Percentiles rank a stretch among this genome's conserved stretches.
These are phyloP conservation scores for Campoletis raptor DNA, from an alignment of 2,888 invertebrate genomes.

Conservation along the genomic window DNA sequence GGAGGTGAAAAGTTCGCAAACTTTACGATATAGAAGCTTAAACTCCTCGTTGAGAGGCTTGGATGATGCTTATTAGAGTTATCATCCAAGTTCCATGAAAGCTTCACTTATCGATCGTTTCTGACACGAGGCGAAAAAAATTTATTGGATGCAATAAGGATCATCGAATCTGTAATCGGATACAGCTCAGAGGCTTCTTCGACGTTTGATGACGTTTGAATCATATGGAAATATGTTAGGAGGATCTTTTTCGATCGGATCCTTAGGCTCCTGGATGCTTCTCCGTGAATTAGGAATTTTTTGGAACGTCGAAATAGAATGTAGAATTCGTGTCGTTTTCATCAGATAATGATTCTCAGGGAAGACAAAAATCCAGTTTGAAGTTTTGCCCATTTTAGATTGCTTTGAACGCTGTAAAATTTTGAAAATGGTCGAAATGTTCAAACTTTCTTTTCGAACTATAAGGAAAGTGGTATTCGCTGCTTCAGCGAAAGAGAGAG, in stretches of 20 bases:
- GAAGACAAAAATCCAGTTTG: neutral
- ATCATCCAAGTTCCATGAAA: conserved; percentile 8
- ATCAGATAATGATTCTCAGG: neutral
- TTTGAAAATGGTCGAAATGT: neutral
- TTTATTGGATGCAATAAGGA: conserved; percentile 16
- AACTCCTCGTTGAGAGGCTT: neutral
- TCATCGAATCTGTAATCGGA: conserved; percentile 2
- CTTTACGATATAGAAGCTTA: conserved; percentile 12
- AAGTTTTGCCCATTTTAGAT: neutral
- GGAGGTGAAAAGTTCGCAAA: conserved; percentile 35
- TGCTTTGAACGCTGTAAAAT: neutral
- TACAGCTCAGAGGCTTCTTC: neutral
- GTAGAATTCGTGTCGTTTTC: neutral
- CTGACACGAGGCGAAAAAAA: neutral
- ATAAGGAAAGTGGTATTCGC: neutral
- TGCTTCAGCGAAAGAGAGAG: neutral
- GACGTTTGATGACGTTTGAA: neutral
- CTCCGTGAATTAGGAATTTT: neutral
- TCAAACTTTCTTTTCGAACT: neutral
- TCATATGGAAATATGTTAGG: neutral
- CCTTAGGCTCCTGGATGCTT: neutral
- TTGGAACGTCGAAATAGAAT: neutral
- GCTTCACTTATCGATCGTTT: neutral
- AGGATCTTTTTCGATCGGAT: neutral
- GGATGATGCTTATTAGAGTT: conserved; percentile 36